These are phyloP conservation scores for Zeus faber DNA, from an alignment of 2,113 vertebrate genomes.

Conservation along the genomic window DNA sequence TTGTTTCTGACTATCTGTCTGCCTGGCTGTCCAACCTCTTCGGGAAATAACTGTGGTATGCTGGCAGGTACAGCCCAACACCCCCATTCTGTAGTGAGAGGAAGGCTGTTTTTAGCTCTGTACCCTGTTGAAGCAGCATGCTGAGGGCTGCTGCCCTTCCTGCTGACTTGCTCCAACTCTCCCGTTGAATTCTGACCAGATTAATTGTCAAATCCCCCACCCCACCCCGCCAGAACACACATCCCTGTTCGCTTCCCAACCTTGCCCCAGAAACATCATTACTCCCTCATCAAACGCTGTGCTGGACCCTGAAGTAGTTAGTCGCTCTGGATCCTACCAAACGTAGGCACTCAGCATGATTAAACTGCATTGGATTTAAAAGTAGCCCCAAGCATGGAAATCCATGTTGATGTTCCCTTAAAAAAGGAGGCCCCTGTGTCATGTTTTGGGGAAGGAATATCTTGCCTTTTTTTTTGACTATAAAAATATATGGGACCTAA, in stretches of 20 bases:
- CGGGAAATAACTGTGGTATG: constrained; percentile 24
- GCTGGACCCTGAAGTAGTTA: not conserved
- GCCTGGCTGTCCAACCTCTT: not conserved
- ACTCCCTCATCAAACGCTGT: constrained; percentile 4
- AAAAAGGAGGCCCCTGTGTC: constrained; percentile 7
- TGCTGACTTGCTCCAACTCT: constrained; percentile 10
- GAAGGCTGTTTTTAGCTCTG: constrained; percentile 4
- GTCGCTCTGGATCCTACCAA: constrained; percentile 12
- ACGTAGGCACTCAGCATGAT: constrained; percentile 41
- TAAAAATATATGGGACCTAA: constrained; percentile 39
- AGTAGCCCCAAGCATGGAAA: too few species aligned
- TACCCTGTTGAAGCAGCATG: constrained; percentile 11
- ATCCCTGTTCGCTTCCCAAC: not conserved
- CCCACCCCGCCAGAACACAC: not conserved
- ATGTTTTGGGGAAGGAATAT: constrained; percentile 10
- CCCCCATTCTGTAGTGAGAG: too few species aligned
- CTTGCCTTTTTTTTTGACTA: constrained; percentile 19
- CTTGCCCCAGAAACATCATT: constrained; percentile 13
- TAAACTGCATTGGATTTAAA: constrained; percentile 38
- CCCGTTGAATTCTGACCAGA: constrained; percentile 11
- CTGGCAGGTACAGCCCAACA: constrained; percentile 20
- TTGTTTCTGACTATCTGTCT: not conserved
- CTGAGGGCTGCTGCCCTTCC: not conserved
- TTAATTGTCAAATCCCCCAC: constrained; percentile 16
- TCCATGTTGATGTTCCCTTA: constrained; percentile 23